Conservation (phyloP, 2,113 vertebrate species). For the Brienomyrus brachyistius region DNA sequence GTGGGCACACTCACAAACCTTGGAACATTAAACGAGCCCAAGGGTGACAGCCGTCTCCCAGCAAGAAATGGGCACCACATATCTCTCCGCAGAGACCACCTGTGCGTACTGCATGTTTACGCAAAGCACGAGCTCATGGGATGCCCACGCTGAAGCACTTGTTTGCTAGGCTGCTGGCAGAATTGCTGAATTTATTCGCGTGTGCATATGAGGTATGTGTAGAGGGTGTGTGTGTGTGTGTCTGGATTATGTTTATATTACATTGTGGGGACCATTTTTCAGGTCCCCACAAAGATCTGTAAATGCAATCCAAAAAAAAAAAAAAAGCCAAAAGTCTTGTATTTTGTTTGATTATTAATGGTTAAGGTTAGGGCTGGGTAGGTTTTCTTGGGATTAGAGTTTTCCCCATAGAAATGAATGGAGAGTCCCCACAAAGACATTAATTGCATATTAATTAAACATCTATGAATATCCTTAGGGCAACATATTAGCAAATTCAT, state of each 20-base stretch:
- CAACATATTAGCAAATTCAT: background rate
- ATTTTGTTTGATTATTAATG: no score
- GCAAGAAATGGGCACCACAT: background rate
- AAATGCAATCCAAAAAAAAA: no score
- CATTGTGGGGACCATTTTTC: no score
- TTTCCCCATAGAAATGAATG: no score
- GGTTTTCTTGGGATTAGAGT: no score
- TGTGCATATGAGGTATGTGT: constrained; percentile 23
- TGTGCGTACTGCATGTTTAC: constrained; percentile 9
- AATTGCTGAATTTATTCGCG: background rate
- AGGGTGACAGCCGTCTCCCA: background rate
- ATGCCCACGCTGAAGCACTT: background rate
- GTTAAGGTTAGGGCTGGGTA: no score
- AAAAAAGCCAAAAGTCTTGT: no score
- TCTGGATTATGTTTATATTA: background rate
- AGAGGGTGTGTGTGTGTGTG: no score
- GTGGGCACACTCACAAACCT: background rate
- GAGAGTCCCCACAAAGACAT: no score
- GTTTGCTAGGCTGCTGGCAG: background rate
- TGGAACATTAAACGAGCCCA: background rate
- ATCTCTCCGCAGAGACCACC: background rate
- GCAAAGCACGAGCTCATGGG: constrained; percentile 2
- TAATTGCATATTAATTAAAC: background rate
- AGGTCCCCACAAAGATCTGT: no score
- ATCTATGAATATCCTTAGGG: background rate